Evolutionary conservation across 2,888 invertebrate genomes (phyloP).

Genomic region (Morinoia aosen): DNA sequence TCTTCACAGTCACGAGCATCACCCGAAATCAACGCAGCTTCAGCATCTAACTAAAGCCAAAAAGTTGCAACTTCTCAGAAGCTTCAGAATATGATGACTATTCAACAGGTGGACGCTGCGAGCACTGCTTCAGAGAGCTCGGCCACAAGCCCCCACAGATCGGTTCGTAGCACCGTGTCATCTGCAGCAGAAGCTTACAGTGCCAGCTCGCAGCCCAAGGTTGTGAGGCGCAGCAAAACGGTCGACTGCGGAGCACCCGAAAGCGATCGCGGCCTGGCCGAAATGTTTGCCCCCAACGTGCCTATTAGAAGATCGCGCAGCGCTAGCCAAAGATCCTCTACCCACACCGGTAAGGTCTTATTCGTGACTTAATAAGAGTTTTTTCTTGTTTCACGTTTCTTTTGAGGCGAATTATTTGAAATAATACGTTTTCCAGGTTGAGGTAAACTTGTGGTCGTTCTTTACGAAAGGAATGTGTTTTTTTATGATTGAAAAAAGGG

Average conservation of each 20-base stretch:
- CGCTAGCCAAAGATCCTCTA: conserved; percentile 39
- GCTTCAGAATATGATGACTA: neutral
- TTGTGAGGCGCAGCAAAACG: conserved; percentile 23
- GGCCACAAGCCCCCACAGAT: conserved; percentile 24
- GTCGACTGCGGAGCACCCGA: neutral
- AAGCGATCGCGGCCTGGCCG: conserved; percentile 7
- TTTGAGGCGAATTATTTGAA: neutral
- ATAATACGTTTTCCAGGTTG: neutral
- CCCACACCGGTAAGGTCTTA: neutral
- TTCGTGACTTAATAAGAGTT: neutral
- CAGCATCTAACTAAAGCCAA: neutral
- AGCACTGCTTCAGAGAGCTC: neutral
- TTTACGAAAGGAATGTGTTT: too few species aligned
- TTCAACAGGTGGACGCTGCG: conserved; percentile 12
- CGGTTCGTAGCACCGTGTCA: neutral
- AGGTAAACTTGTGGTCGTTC: neutral
- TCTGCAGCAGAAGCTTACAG: neutral
- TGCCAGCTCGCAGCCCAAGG: neutral
- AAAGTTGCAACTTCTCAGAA: neutral
- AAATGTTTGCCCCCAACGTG: conserved; percentile 22
- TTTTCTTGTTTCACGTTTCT: neutral
- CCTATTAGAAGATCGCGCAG: conserved; percentile 45
- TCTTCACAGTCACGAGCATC: neutral
- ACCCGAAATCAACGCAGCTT: neutral
- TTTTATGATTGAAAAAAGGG: too few species aligned